Conservation (phyloP, 53 echinoderm and acorn worm genomes). For the Actinopyga echinites region DNA sequence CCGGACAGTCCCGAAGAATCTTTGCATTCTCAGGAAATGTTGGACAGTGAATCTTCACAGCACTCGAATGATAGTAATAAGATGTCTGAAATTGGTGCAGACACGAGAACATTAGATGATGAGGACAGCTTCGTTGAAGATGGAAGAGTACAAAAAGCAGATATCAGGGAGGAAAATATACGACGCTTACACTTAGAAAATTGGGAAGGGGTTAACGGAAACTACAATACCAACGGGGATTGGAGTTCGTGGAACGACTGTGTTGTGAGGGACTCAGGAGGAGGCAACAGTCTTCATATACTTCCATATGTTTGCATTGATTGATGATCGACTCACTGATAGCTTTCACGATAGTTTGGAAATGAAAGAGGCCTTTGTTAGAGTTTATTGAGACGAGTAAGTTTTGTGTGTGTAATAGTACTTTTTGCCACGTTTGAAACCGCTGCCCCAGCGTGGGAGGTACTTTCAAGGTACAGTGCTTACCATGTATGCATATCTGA, state of each 20-base stretch:
- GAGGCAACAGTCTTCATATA: slow-evolving; percentile 86
- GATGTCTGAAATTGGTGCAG: neutral
- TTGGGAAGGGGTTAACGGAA: slow-evolving; percentile 94
- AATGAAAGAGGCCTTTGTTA: too few relatives aligned
- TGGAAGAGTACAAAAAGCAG: slow-evolving; percentile 23
- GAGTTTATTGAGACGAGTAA: too few relatives aligned
- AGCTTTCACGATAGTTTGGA: neutral
- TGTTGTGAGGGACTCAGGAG: slow-evolving; percentile 56
- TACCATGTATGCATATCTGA: too few relatives aligned
- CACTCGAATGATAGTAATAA: slow-evolving; percentile 14
- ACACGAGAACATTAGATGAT: neutral
- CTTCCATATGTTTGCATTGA: slow-evolving; percentile 94
- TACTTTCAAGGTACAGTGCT: too few relatives aligned
- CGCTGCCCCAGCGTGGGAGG: too few relatives aligned
- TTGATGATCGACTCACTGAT: slow-evolving; percentile 19
- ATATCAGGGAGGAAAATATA: slow-evolving; percentile 65
- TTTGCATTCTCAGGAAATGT: neutral
- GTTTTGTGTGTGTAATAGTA: too few relatives aligned
- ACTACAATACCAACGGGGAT: slow-evolving; percentile 58
- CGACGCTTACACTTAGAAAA: slow-evolving; percentile 65
- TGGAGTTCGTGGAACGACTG: slow-evolving; percentile 90
- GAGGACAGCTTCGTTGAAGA: slow-evolving; percentile 4
- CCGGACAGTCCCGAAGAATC: slow-evolving; percentile 14
- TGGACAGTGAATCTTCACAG: slow-evolving; percentile 4
- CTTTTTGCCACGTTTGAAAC: too few relatives aligned